Base-by-base conservation (phyloP, 2,888 invertebrate species). In the Nomada hirtipes region DNA sequence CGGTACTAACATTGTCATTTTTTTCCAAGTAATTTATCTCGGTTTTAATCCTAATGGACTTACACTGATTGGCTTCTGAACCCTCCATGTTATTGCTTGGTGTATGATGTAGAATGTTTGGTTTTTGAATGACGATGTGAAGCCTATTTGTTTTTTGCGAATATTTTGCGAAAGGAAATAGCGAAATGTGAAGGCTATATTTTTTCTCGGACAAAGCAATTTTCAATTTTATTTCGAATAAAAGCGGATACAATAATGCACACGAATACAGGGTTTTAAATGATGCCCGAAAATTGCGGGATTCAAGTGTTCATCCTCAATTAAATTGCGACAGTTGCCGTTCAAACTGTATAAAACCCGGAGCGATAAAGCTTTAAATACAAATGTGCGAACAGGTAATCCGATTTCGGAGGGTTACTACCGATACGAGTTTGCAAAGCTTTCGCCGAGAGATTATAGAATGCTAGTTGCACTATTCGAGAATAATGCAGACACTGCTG, bases 361-460 rank as follows among this genome's bases (percentile, higher is more conserved):
- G 47, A 15, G 20, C 42, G 63, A 69, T 69, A 69, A 64, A 64
- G 42, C 52, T 72, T 64, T 52, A 72, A 76, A 76, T 57, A 59
- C 44, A 64, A 65, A 29, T 42, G 44, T 53, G 50, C 61, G 36
- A 67, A 55, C 55, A 53, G 11, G n/a, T 53, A 70, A 77, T 77
- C 65, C 67, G 77, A 78, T 78, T 60, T 53, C 59, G 57, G 55
- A 44, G 50, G 65, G 44, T 26, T 23, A 61, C 47, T 52, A 65
- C 20, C 69, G 67, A 57, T 67, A 60, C 65, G 52, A 68, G 75
- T 81, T 76, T 65, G 57, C 59, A 65, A 69, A 71, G 69, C 82
- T 76, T 83, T 76, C 76, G 70, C 72, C 64, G 59, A n/a, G 11
- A 42, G 44, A 71, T 74, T 76, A 69, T 65, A 53, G 55, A 82